Evolutionary conservation across 2,797 vertebrate species (phyloP), one percentile per base, ranked within the genome.

Genomic region (Mionectes olivaceus): DNA sequence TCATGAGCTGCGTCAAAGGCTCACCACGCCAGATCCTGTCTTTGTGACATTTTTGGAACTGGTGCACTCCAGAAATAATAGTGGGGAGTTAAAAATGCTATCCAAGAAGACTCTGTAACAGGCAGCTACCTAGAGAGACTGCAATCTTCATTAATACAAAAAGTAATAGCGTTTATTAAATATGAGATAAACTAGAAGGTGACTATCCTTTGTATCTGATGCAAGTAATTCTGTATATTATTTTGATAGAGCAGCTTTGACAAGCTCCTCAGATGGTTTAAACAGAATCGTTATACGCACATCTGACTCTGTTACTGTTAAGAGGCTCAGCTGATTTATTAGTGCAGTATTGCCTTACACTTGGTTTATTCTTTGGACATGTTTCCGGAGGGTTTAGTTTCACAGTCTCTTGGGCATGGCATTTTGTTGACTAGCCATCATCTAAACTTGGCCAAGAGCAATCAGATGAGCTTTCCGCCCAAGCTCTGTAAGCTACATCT

Each of bases 371-470:
- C 82, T 94, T 90, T 93, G 90, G 94, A 93, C 87, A 47, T 85
- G 50, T 95, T 97, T 95, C 96, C 5, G 5, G 87, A 87, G 90
- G 93, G 84, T 91, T 96, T 89, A 95, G 87, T 93, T 94, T 95
- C 93, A 95, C 75, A 94, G 94, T 89, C 82, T 95, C 90, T 75
- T 75, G 87, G 90, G 71, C 90, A 94, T 91, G 0, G 0, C 84
- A 89, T 96, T 92, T 97, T 90, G 89, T 94, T 97, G 90, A 96
- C 93, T 96, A 80, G 82, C 78, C 93, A 87, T 93, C 93, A 69
- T 91, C 53, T 94, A 64, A 91, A 83, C 84, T 93, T 93, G 91
- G 89, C 90, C 90, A 91, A 49, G 69, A 93, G 88, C 90, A 75
- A 92, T 92, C 89, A 95, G 84, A 92, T 75, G 87, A 96, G 87